A percentile compares a stretch with the other conserved stretches of the same genome.
phyloP scores from a whole-genome alignment of 2,113 vertebrate genomes.

The Panurus biarmicus region DNA sequence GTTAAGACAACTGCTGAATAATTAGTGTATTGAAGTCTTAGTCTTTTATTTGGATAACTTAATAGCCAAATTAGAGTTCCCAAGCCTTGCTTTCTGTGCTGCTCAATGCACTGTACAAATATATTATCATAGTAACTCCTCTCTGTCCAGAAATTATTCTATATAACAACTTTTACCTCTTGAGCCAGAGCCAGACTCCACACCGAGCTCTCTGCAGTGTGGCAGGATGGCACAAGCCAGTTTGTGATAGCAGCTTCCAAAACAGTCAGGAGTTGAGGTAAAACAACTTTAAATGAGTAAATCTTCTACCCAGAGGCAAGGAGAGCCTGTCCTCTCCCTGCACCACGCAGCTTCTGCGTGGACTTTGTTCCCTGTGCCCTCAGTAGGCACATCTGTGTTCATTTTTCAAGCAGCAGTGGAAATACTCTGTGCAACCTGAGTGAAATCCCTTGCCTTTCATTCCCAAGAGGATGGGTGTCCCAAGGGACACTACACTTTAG shows the following conservation, averaged over 20 bases:
- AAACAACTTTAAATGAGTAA: background rate
- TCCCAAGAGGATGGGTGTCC: background rate
- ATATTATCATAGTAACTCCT: background rate
- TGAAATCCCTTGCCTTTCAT: background rate
- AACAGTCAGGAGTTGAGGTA: background rate
- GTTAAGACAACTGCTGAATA: constrained; percentile 6
- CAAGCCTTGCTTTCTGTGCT: background rate
- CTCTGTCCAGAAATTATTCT: background rate
- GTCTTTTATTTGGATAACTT: constrained; percentile 9
- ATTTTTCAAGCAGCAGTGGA: background rate
- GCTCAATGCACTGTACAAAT: background rate
- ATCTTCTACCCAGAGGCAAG: background rate
- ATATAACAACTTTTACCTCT: background rate
- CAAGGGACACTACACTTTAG: too few relatives aligned
- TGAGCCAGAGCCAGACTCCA: background rate
- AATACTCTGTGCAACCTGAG: background rate
- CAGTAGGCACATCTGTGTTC: background rate
- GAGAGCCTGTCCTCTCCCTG: background rate
- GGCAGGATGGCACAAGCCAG: background rate
- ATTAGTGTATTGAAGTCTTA: background rate
- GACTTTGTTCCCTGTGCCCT: background rate
- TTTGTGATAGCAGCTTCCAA: background rate
- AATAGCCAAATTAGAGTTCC: background rate
- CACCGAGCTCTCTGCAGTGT: background rate
- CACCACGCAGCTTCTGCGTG: fast-evolving